A percentile compares a stretch with the other conserved stretches of the same genome.
Evolutionary conservation across 2,888 invertebrate species (phyloP).

Genomic region (Amphipyra tragopoginis): DNA sequence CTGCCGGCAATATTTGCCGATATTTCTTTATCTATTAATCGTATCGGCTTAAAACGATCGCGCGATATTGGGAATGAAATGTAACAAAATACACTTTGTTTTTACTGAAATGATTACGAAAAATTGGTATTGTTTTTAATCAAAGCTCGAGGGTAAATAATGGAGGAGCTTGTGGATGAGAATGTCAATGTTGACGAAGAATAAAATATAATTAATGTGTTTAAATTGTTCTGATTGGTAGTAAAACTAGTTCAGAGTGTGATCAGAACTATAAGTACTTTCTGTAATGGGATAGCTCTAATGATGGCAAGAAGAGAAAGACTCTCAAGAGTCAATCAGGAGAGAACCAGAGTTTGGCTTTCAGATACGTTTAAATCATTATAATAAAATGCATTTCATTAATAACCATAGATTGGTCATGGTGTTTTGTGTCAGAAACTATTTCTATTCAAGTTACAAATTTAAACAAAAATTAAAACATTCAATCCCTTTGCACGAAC

Average conservation of each 20-base stretch:
- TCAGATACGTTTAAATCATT: too few species aligned
- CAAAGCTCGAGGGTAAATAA: slow-evolving; percentile 16
- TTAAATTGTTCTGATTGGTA: too few species aligned
- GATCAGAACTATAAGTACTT: too few species aligned
- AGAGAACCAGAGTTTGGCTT: too few species aligned
- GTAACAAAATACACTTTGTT: slow-evolving; percentile 33
- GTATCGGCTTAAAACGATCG: slow-evolving; percentile 47
- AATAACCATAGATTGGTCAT: too few species aligned
- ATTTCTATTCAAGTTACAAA: not conserved
- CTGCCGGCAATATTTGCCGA: slow-evolving; percentile 41
- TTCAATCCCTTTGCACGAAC: not conserved
- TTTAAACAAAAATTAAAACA: not conserved
- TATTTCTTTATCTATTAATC: slow-evolving; percentile 55
- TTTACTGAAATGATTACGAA: slow-evolving; percentile 19
- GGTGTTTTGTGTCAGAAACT: not conserved
- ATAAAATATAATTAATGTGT: too few species aligned
- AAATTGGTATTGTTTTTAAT: slow-evolving; percentile 34
- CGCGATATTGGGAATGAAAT: slow-evolving; percentile 31
- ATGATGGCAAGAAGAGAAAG: too few species aligned
- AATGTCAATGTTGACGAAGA: not conserved
- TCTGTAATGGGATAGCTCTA: too few species aligned
- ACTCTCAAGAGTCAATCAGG: too few species aligned
- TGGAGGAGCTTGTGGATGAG: not conserved
- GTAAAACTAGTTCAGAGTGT: too few species aligned
- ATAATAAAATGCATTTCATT: too few species aligned